Conservation (phyloP, 2,888 invertebrate species). For the Diarsia mendica region DNA sequence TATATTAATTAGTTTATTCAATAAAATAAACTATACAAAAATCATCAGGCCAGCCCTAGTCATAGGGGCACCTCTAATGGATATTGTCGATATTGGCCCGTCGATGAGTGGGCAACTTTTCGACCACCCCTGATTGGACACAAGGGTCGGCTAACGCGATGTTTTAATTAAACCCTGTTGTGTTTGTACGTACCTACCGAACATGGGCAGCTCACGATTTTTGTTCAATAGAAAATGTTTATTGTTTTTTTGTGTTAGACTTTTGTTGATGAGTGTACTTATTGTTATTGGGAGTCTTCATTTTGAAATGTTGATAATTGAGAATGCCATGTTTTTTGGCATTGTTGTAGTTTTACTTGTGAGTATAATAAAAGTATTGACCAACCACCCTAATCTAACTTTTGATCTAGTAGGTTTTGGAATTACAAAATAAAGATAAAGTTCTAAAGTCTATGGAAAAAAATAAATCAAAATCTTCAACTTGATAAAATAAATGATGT, state of each 20-base stretch:
- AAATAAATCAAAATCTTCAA: too few relatives aligned
- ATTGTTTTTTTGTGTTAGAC: conserved; percentile 35
- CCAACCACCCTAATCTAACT: not conserved
- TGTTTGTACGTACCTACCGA: conserved; percentile 47
- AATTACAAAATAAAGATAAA: too few relatives aligned
- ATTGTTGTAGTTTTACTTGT: not conserved
- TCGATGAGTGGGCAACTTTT: conserved; percentile 79
- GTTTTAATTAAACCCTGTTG: conserved; percentile 69
- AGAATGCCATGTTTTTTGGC: not conserved
- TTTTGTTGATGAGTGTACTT: conserved; percentile 42
- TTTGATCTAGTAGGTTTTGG: too few relatives aligned
- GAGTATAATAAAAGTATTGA: not conserved
- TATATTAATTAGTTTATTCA: not conserved
- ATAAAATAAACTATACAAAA: conserved; percentile 8
- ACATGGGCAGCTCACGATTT: conserved; percentile 60
- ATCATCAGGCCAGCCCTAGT: conserved; percentile 51
- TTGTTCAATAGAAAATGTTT: conserved; percentile 48
- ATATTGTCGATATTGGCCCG: conserved; percentile 76
- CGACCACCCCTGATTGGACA: conserved; percentile 73
- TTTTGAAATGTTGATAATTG: conserved; percentile 4
- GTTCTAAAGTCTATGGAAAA: too few relatives aligned
- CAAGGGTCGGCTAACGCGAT: conserved; percentile 64
- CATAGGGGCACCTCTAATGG: conserved; percentile 72
- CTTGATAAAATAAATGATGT: too few relatives aligned
- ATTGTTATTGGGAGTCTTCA: not conserved